Conservation (phyloP, 2,113 vertebrate species). For the Agapornis roseicollis region DNA sequence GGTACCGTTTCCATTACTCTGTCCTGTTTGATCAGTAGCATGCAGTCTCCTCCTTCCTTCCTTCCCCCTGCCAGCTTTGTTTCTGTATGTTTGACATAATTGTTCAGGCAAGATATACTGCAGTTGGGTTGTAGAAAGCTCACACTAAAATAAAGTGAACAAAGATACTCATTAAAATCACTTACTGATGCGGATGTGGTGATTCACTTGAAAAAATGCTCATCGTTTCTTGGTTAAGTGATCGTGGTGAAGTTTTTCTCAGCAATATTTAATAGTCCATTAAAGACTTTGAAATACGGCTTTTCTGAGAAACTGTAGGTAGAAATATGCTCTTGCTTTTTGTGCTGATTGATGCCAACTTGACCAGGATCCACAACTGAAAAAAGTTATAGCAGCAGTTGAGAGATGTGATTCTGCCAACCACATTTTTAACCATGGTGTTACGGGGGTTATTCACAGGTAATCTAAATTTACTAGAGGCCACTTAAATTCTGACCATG, state of each 20-base stretch:
- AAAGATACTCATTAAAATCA: background rate
- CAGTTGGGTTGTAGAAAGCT: background rate
- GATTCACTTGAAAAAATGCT: background rate
- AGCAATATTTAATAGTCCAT: slow-evolving; percentile 2
- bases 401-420: background rate
- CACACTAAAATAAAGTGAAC: background rate
- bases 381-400: background rate
- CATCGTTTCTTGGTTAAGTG: background rate
- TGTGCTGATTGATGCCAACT: background rate
- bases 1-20: background rate
- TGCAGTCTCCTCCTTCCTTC: no score
- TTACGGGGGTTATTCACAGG: background rate
- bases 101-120: background rate
- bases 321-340: background rate
- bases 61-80: background rate
- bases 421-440: background rate
- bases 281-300: background rate
- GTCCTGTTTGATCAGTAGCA: rapidly evolving
- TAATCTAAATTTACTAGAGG: background rate
- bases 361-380: background rate
- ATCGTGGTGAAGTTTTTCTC: background rate
- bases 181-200: background rate
- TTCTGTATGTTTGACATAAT: background rate
- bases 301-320: background rate
- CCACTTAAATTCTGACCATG: background rate